A percentile compares a stretch with the other conserved stretches of the same genome.
Conservation (phyloP, 2,113 vertebrate species). For the Fulica atra region DNA sequence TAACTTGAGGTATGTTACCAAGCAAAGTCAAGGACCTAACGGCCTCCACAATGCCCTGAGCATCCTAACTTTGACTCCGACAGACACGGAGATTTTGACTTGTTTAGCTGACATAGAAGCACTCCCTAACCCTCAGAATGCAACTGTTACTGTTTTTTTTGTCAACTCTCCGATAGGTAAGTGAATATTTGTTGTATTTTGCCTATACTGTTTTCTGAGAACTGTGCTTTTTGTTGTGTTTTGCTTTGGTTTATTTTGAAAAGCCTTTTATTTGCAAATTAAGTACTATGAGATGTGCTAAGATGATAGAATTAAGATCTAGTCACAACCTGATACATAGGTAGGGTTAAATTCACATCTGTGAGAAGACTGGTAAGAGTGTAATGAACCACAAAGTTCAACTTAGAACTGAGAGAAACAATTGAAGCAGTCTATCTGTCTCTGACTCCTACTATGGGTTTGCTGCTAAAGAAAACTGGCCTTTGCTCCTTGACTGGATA, state of each 20-base stretch:
- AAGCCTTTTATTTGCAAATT: not conserved
- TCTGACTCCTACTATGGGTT: not conserved
- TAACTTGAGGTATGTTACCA: slow-evolving; percentile 70
- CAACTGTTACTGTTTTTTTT: slow-evolving; percentile 75
- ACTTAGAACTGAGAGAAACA: not conserved
- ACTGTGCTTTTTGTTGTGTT: not conserved
- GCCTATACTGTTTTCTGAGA: not conserved
- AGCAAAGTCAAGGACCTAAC: slow-evolving; percentile 40
- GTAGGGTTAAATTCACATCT: not conserved
- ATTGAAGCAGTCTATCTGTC: not conserved
- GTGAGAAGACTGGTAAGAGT: not conserved
- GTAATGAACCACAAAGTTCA: not conserved
- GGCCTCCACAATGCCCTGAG: slow-evolving; percentile 74
- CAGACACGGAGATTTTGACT: slow-evolving; percentile 72
- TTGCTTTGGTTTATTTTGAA: not conserved
- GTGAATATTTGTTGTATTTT: slow-evolving; percentile 21
- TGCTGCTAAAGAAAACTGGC: not conserved
- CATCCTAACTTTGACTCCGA: slow-evolving; percentile 73
- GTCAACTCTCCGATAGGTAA: slow-evolving; percentile 66
- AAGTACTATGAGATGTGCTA: not conserved
- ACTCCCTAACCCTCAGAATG: slow-evolving; percentile 67
- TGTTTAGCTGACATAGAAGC: slow-evolving; percentile 81
- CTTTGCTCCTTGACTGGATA: not conserved
- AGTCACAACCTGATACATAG: not conserved
- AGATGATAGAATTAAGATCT: not conserved